A percentile compares a stretch with the other conserved stretches of the same genome.
phyloP scores from a whole-genome alignment of 1,140 invertebrate genomes.

The Pristionchus pacificus region DNA sequence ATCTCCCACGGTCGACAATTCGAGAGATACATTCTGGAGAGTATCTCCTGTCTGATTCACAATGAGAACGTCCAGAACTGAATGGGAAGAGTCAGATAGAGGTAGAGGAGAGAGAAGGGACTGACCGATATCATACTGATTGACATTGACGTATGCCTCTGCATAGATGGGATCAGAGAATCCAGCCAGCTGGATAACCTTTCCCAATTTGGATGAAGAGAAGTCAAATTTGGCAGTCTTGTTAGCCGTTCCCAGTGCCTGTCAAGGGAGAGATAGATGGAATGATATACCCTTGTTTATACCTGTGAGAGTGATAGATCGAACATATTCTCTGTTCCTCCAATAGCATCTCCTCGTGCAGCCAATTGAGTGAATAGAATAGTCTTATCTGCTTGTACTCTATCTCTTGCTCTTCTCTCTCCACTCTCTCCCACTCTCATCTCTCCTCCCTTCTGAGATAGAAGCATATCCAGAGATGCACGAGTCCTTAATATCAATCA shows the following conservation, averaged over 20 bases:
- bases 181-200: constrained; percentile 93
- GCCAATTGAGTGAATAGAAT: constrained; percentile 80
- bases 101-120: neutral
- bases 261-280: neutral
- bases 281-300: neutral
- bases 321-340: constrained; percentile 77
- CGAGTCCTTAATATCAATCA: too few relatives aligned
- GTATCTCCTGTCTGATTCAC: constrained; percentile 96
- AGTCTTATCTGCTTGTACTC: constrained; percentile 71
- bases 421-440: neutral
- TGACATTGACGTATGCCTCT: constrained; percentile 97
- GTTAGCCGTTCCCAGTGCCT: constrained; percentile 71
- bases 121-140: constrained; percentile 84
- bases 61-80: constrained; percentile 85
- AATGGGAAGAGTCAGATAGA: neutral
- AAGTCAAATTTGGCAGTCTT: constrained; percentile 65
- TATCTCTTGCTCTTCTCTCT: neutral
- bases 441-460: neutral
- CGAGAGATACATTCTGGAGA: constrained; percentile 92
- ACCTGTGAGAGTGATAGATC: constrained; percentile 82
- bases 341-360: constrained; percentile 66
- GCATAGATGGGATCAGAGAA: constrained; percentile 98
- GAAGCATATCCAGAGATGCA: neutral
- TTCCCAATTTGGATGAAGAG: constrained; percentile 64
- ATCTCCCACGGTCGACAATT: constrained; percentile 91